Evolutionary conservation across 1,140 invertebrate genomes (phyloP).

Genomic region (Ceratina australensis): DNA sequence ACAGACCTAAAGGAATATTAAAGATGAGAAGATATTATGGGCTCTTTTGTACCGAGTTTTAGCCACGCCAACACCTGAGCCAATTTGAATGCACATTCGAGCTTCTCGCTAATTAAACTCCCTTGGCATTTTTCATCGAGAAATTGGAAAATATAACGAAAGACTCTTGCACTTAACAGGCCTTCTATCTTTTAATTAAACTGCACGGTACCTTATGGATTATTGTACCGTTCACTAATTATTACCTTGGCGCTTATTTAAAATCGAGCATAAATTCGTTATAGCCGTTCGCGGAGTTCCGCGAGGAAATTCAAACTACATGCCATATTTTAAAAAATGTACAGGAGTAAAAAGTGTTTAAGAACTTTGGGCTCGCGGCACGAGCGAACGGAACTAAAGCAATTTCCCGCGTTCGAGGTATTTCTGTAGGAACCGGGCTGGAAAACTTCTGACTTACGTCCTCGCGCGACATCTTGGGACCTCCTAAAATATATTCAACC

Average conservation of each 20-base stretch:
- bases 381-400: conserved; percentile 20
- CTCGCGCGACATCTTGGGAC: conserved; percentile 34
- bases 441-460: conserved; percentile 28
- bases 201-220: no score
- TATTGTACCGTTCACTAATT: no score
- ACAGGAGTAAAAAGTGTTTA: not conserved
- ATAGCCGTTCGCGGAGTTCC: no score
- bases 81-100: conserved; percentile 51
- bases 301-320: no score
- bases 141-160: not conserved
- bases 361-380: not conserved
- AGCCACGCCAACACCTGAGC: conserved; percentile 42
- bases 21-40: conserved; percentile 38
- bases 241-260: no score
- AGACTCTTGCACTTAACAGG: not conserved
- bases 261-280: no score
- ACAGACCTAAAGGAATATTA: not conserved
- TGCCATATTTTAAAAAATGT: not conserved
- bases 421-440: not conserved
- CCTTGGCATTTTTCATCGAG: not conserved
- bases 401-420: conserved; percentile 3
- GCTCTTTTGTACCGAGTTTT: conserved; percentile 33
- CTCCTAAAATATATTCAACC: conserved; percentile 37
- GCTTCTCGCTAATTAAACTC: conserved; percentile 29
- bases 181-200: no score